Evolutionary conservation across 2,888 invertebrate species (phyloP), one percentile per base, ranked within the genome.

Genomic region (Drosophila emarginata): DNA sequence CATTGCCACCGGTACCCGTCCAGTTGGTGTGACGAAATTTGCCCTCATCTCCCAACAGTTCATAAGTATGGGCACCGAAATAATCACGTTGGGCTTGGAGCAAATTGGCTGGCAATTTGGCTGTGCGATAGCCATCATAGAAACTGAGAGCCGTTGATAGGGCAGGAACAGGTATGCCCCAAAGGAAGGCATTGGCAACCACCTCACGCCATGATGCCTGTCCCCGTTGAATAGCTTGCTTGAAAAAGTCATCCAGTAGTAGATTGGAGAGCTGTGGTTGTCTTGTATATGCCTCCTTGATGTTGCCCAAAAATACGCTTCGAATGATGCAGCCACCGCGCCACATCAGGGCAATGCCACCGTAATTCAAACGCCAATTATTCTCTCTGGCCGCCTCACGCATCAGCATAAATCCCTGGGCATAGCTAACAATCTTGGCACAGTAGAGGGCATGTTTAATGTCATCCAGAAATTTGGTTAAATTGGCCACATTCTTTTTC

Each of bases 321-420:
- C 37, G 79, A 21, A 83, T 99, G 89, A 99, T 99, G 91, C 99
- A 99, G n/a, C 99, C 99, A 14, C 99, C 99, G 73, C 99, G 95
- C 99, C 99, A 99, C 99, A 99, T 99, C 51, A 99, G 93, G 1
- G 99, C 99, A 76, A 99, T 98, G 64, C 97, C 97, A 58, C 99
- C 99, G 89, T 98, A 98, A 93, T 99, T 99, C 70, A 99, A 93
- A 74, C 97, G 95, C 99, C 99, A 99, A 5, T 95, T 94, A 90
- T 97, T 95, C 79, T 96, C 94, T 90, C 95, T 95, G 12, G 98
- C 98, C 12, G 98, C 98, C 91, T 98, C 97, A 52, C 97, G 93
- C 89, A 99, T 93, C 77, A 99, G 93, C 99, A 99, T 99, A 89
- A 98, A 98, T 2, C 97, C 99, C 93, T 99, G 99, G 0, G 99